Percentiles rank a stretch among this genome's conserved stretches.
Evolutionary conservation across 1,140 invertebrate species (phyloP).

Genomic region (Drosophila prosaltans): DNA sequence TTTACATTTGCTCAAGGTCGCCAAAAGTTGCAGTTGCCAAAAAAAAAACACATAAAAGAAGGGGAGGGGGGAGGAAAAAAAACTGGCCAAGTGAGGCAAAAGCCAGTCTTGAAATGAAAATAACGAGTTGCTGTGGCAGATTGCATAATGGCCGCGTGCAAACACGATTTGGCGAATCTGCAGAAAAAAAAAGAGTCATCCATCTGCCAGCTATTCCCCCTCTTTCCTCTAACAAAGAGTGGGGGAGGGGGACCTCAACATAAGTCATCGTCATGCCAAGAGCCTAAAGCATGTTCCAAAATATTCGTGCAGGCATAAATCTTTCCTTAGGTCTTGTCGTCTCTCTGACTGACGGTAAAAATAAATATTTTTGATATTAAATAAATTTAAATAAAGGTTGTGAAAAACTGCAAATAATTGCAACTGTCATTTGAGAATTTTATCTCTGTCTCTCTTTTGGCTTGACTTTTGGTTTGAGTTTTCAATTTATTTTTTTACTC

Average conservation of each 20-base stretch:
- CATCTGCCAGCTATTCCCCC: not conserved
- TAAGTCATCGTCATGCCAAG: conserved; percentile 13
- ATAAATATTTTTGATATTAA: conserved; percentile 13
- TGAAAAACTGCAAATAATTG: not conserved
- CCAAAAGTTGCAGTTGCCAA: conserved; percentile 11
- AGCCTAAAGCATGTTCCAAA: conserved; percentile 6
- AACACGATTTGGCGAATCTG: conserved; percentile 17
- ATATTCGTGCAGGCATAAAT: conserved; percentile 19
- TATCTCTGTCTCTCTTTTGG: not conserved
- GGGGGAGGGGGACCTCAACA: not conserved
- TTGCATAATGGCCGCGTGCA: conserved; percentile 21
- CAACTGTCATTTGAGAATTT: conserved; percentile 8
- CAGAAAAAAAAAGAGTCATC: conserved; percentile 3
- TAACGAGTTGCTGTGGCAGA: conserved; percentile 15
- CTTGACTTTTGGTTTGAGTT: conserved; percentile 15
- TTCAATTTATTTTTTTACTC: conserved; percentile 18
- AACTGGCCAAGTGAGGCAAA: conserved; percentile 10
- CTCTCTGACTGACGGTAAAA: conserved; percentile 1
- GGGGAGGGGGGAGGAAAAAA: not conserved
- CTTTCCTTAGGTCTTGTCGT: not conserved
- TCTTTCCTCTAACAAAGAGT: not conserved
- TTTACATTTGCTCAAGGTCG: conserved; percentile 20
- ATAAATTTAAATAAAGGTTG: conserved; percentile 4
- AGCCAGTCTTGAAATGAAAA: conserved; percentile 15
- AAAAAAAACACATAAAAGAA: not conserved